phyloP scores from a whole-genome alignment of 53 echinoderm and acorn worm genomes.

The Arbacia lixula region DNA sequence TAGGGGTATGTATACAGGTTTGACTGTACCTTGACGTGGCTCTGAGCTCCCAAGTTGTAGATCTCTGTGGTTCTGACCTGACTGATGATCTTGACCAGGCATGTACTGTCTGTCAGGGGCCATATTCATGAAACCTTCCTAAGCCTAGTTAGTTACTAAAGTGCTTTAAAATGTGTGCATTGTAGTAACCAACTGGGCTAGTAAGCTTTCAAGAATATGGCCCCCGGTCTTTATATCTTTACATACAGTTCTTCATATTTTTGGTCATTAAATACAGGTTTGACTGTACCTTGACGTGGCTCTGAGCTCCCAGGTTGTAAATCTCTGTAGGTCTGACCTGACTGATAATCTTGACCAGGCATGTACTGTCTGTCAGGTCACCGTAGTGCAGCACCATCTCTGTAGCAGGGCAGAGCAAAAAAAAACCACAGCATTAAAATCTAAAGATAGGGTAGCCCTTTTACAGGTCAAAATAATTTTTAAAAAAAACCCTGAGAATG shows the following conservation, averaged over 20 bases:
- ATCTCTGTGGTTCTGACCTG: conserved; percentile 83
- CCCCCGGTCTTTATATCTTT: conserved; percentile 60
- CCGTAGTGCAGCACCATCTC: conserved; percentile 99
- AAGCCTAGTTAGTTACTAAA: too few relatives aligned
- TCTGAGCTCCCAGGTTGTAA: conserved; percentile 99
- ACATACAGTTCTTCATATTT: conserved; percentile 28
- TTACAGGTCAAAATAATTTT: too few relatives aligned
- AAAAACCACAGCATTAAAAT: too few relatives aligned
- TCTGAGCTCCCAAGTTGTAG: conserved; percentile 94
- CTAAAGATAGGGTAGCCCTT: too few relatives aligned
- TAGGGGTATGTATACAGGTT: not conserved
- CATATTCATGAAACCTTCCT: too few relatives aligned
- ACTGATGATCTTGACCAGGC: conserved; percentile 91
- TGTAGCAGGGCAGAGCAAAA: conserved; percentile 14
- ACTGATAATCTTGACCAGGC: conserved; percentile 96
- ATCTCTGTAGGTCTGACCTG: conserved; percentile 90
- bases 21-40: conserved; percentile 83
- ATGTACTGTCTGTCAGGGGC: conserved; percentile 89
- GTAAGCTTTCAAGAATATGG: too few relatives aligned
- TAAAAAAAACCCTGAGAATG: too few relatives aligned
- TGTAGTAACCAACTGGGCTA: too few relatives aligned
- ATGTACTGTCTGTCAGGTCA: conserved; percentile 95
- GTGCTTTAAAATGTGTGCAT: too few relatives aligned
- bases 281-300: conserved; percentile 99
- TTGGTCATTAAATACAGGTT: too few relatives aligned